Base-by-base conservation (phyloP, 2,797 vertebrate genomes). In the Vespertilio murinus region DNA sequence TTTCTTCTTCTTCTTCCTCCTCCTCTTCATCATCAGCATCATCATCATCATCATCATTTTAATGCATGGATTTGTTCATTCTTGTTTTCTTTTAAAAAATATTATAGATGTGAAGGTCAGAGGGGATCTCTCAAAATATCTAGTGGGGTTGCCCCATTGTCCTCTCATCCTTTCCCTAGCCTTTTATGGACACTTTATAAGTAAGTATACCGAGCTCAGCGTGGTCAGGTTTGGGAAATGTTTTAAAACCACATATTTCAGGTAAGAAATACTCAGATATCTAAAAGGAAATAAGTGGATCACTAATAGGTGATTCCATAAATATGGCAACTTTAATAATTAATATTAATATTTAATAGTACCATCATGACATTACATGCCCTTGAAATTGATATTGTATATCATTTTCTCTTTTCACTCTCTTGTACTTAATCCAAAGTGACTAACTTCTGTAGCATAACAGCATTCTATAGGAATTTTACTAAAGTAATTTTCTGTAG, bases 301-400 rank as follows among this genome's bases (percentile, higher is more conserved):
- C 42, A 40, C 67, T 28, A 81, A 64, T 81, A 38, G 11, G 0
- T 45, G 2, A 77, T 71, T 75, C 25, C 33, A 69, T 79, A 88
- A 40, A 70, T 33, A 64, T 52, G 33, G 28, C 18, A 77, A 52
- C 54, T 94, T 93, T 69, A 92, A 49, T 85, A 67, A 88, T 93
- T 94, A 75, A 92, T 94, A 20, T 18, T 61, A 59, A 65, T 61
- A 61, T 61, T 30, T 61, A 61, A 61, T 61, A 30, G 6, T 77
- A 33, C 28, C 33, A 47, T 87, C 7, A n/a, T 83, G 40, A 59
- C 23, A 33, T 8, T 30, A 14, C 20, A 17, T 85, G 23, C n/a
- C 61, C 67, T 70, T 91, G 54, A 91, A 54, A 30, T 40, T 90
- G 28, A 4, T 11, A n/a, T 28, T 20, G 1, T 70, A 47, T 11